A percentile compares a stretch with the other conserved stretches of the same genome.
phyloP scores from a whole-genome alignment of 2,113 vertebrate genomes.

The Gopherus evgoodei region DNA sequence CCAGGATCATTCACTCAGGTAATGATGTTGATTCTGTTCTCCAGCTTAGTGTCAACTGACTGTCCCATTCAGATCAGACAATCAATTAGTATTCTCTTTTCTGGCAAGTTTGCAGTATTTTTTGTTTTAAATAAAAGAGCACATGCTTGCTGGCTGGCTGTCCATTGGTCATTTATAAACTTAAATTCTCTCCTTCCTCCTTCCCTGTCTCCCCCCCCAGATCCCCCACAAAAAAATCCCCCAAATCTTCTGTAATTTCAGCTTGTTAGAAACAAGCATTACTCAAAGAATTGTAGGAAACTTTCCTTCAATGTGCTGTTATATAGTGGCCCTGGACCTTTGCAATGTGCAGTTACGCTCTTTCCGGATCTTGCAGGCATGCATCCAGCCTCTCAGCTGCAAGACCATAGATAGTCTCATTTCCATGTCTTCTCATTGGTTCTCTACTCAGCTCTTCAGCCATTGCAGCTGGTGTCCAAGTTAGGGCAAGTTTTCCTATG shows the following conservation, averaged over 20 bases:
- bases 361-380: neutral
- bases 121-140: neutral
- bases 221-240: neutral
- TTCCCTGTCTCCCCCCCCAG: neutral
- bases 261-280: neutral
- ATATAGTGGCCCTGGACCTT: neutral
- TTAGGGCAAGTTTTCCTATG: neutral
- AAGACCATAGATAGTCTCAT: neutral
- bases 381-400: neutral
- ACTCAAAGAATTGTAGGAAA: neutral
- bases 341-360: neutral
- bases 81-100: neutral
- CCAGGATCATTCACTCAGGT: slow-evolving; percentile 97
- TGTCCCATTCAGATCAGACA: neutral
- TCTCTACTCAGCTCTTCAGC: neutral
- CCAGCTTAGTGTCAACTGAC: neutral
- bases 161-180: neutral
- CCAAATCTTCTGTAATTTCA: neutral
- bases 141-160: neutral
- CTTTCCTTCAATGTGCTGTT: neutral
- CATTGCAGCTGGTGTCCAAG: neutral
- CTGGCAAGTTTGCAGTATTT: neutral
- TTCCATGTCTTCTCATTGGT: neutral
- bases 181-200: no score
- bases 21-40: neutral